Evolutionary conservation across 2,888 invertebrate genomes (phyloP), one percentile per base, ranked within the genome.

Genomic region (Pristionchus arcanus): DNA sequence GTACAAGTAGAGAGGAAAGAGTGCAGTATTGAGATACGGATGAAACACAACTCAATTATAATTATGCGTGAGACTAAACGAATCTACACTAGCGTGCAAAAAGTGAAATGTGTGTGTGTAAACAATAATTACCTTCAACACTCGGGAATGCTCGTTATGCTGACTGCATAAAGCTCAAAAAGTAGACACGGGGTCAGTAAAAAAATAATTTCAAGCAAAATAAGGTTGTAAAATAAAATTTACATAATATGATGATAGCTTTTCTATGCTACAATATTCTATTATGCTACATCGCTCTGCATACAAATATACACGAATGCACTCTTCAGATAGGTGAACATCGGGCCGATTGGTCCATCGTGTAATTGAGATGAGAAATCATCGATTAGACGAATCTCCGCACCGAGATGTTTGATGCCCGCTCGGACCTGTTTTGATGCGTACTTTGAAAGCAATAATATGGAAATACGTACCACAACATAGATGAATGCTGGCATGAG

Each of bases 401-500:
- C 86, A 37, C 86, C 86, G 34, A 86, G 28, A 53, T 86, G 86
- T 25, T 86, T 63, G 63, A 86, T 86, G n/a, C 86, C 66, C n/a
- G 86, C 86, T 1, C 86, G 86, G 2, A 86, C 66, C 86, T 86
- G 42, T 9, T 66, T 15, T 15, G 25, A 37, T 34, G 74, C 0
- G 15, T 37, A 37, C 37, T 74, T 34, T 31, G 2, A 68, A 19
- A 68, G 19, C 7, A 68, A 31, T n/a, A 7, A 7, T 9, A 28
- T 68, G 13, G 0, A 25, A 13, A 16, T 31, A 66, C 86, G 9
- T 0, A 66, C 86, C 34, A 86, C 86, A 25, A 86, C 86, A n/a
- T 86, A 86, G 49, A 86, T 86, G 66, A 86, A 86, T 63, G 86
- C 86, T 9, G 86, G 86, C 63, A 86, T 37, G 28, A 86, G 66